Evolutionary conservation across 2,797 vertebrate genomes (phyloP), one percentile per base, ranked within the genome.

Genomic region (Falco columbarius): DNA sequence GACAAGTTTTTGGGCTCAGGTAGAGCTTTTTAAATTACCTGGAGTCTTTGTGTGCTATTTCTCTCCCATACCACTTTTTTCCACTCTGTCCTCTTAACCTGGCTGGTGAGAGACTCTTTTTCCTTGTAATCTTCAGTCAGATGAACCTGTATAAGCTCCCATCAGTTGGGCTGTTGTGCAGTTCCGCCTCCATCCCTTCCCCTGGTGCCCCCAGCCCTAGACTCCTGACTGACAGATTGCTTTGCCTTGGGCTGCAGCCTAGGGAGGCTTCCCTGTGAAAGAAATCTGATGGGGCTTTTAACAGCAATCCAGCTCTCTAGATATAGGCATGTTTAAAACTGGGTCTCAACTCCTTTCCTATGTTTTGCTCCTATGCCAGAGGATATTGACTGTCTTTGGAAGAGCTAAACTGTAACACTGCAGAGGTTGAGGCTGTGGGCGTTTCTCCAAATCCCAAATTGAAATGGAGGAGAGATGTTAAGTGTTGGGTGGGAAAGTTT

Each of bases 301-400:
- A 52, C n/a, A 75, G 56, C 36, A 71, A 12, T 85, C 22, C 20
- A 49, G 26, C 23, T 72, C 9, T 80, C 61, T 30, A 46, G 14
- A 54, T 5, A 27, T 3, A 38, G 4, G 30, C 3, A 38, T 7
- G 8, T 5, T 55, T 32, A 30, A 62, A 52, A 0, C 44, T 17
- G 2, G 6, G 7, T 65, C 14, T 86, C 7, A 29, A 2, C n/a
- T 81, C 51, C 9, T 63, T 47, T 72, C 12, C 1, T 23, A 0
- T 66, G 10, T 42, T 81, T 42, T 17, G 82, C 2, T 65, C 21
- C 26, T 44, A 0, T 86, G 44, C 36, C 34, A 71, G 56, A 42
- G 47, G 54, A 13, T 54, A 12, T 18, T 74, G 56, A 12, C 49
- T 77, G 32, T 18, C 27, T 5, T 61, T 54, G 63, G 40, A 44